A percentile compares a stretch with the other conserved stretches of the same genome.
phyloP scores from a whole-genome alignment of 1,140 invertebrate genomes.

The Drosophila athabasca region DNA sequence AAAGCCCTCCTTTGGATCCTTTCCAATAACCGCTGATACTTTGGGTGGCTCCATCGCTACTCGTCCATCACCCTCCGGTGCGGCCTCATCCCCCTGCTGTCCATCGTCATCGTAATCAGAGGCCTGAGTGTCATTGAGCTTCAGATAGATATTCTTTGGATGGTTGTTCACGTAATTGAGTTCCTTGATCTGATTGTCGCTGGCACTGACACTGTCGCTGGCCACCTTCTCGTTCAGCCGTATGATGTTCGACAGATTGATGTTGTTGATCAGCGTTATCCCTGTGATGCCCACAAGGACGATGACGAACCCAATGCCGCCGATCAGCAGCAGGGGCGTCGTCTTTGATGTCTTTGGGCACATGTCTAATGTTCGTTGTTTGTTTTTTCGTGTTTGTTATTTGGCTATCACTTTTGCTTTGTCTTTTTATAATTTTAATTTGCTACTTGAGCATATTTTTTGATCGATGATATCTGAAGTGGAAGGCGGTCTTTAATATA shows the following conservation, averaged over 20 bases:
- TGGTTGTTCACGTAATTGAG: slow-evolving; percentile 78
- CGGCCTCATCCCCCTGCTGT: slow-evolving; percentile 23
- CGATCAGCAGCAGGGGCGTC: slow-evolving; percentile 73
- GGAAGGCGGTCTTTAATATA: too few relatives aligned
- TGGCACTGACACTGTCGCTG: slow-evolving; percentile 76
- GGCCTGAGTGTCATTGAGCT: slow-evolving; percentile 31
- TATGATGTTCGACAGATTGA: slow-evolving; percentile 81
- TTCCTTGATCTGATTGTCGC: slow-evolving; percentile 78
- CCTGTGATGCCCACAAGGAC: slow-evolving; percentile 76
- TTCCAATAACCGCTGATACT: slow-evolving; percentile 42
- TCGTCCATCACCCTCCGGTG: slow-evolving; percentile 23
- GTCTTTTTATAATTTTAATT: neutral
- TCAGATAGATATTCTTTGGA: slow-evolving; percentile 62
- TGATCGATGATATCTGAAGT: too few relatives aligned
- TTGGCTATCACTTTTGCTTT: neutral
- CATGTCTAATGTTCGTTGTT: slow-evolving; percentile 33
- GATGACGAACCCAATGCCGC: slow-evolving; percentile 76
- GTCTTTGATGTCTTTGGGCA: slow-evolving; percentile 78
- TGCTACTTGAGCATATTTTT: too few relatives aligned
- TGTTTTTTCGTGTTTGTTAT: slow-evolving; percentile 2
- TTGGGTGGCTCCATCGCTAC: slow-evolving; percentile 28
- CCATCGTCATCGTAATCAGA: neutral
- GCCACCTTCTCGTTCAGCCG: slow-evolving; percentile 81
- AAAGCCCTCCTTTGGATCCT: neutral
- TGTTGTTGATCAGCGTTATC: slow-evolving; percentile 79